phyloP scores from a whole-genome alignment of 2,113 vertebrate genomes.

The Probosciger aterrimus region DNA sequence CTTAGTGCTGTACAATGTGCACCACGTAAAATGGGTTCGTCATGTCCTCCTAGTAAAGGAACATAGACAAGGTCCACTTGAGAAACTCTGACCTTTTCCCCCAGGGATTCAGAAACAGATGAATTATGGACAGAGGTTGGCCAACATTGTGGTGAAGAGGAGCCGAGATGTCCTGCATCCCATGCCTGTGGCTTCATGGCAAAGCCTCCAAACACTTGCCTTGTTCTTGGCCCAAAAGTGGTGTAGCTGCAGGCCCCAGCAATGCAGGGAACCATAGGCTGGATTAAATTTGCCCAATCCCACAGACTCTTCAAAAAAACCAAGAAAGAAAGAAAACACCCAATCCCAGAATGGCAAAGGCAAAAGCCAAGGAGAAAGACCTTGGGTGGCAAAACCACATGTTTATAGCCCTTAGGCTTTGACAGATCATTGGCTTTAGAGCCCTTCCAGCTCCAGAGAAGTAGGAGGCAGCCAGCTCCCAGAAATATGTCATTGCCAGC shows the following conservation, averaged over 20 bases:
- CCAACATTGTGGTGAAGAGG: background rate
- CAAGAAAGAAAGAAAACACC: background rate
- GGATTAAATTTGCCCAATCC: background rate
- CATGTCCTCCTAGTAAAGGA: background rate
- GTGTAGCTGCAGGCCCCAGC: background rate
- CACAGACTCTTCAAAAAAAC: background rate
- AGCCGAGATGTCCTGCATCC: background rate
- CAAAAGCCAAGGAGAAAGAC: constrained; percentile 18
- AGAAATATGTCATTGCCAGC: background rate
- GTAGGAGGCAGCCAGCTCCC: background rate
- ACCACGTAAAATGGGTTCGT: rapidly evolving
- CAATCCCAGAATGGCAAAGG: background rate
- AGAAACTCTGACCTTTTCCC: background rate
- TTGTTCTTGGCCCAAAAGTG: background rate
- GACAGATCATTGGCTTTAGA: constrained; percentile 10
- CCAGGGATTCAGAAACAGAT: background rate
- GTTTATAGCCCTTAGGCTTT: constrained; percentile 9
- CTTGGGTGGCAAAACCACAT: constrained; percentile 34
- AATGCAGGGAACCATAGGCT: background rate
- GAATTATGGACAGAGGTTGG: background rate
- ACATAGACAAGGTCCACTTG: background rate
- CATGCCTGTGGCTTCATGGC: background rate
- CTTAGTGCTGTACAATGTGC: rapidly evolving
- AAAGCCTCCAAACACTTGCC: background rate
- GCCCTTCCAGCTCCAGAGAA: background rate